Evolutionary conservation across 1,140 invertebrate species (phyloP), one percentile per base, ranked within the genome.

Genomic region (Zaprionus davidi): DNA sequence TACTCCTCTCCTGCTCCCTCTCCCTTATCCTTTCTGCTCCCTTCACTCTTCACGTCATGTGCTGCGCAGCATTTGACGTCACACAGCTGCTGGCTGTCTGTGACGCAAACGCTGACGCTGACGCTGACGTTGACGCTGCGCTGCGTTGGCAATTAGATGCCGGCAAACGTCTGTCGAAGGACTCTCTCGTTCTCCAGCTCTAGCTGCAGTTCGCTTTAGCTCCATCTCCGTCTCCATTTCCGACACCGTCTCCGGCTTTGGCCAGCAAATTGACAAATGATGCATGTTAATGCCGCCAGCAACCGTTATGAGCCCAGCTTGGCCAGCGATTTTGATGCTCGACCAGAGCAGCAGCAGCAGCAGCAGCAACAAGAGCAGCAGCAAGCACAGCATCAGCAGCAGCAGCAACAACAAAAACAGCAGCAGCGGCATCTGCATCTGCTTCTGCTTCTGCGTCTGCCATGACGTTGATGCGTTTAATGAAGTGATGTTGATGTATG

Each of bases 381-480:
- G n/a, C 0, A 15, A 24, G 15, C n/a, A 31, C 17, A 11, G 3
- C 31, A 34, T 0, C 9, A 34, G 9, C 9, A 7, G 24, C 44
- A n/a, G 15, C 15, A 15, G 11, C 34, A 20, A 17, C 6, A 15
- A 7, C n/a, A 15, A 12, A n/a, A 15, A 11, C 34, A 15, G 7
- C 15, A n/a, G 1, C n/a, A 15, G 12, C n/a, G 0, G 15, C 38
- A 41, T 20, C 15, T 34, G 63, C 36, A 56, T 20, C 26, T 13
- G 41, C n/a, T 6, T n/a, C 49, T 28, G 22, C 20, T 36, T 38
- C 15, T 57, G 41, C 51, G 4, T 44, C 58, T 58, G 60, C 69
- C 22, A 22, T 86, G 83, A 83, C 78, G 71, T 75, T 88, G 81
- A 87, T 87, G 67, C 67, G 66, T 65, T 74, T 88, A 88, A 87